Base-by-base conservation (phyloP, 2,797 vertebrate genomes). In the Notoglanidium macrostoma region DNA sequence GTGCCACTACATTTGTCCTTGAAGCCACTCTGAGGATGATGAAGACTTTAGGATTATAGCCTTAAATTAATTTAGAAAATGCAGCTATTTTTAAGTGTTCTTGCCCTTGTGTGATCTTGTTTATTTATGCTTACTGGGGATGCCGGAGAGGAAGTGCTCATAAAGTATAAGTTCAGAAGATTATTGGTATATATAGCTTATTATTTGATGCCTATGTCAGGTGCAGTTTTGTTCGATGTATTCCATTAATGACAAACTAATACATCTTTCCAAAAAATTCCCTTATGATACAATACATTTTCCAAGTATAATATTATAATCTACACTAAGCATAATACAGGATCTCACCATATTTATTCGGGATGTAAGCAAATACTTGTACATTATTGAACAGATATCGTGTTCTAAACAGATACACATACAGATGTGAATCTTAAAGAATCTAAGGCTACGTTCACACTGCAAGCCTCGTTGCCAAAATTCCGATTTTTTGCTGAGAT, bases 141-240 rank as follows among this genome's bases (percentile, higher is more conserved):
- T 32, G 49, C 74, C 76, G 65, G 87, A 17, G 19, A 59, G 77
- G 84, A 89, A 92, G 68, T 26, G 17, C 44, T 49, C 0, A 90
- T 92, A 85, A 91, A 91, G 91, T 82, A 90, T 83, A 54, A 14
- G 44, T 89, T 89, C 89, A 87, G 87, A 65, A 51, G 88, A 74
- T 74, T n/a, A 68, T 72, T 44, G 70, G 70, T 72, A 40, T 40
- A 40, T 72, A 26, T 26, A 49, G 40, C 10, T 49, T 49, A 74
- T 14, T 23, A 5, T 32, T 72, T 26, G 72, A 49, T 26, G 10
- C 9, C 19, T 10, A 1, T 44, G 67, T 68, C 65, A 68, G 65
- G 9, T 63, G 26, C n/a, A 32, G 1, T 32, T 67, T 67, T 3
- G 14, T 67, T 15, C 1, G 11, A 4, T 15, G n/a, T 35, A 35